phyloP scores from a whole-genome alignment of 2,888 invertebrate genomes.

The Blera fallax region DNA sequence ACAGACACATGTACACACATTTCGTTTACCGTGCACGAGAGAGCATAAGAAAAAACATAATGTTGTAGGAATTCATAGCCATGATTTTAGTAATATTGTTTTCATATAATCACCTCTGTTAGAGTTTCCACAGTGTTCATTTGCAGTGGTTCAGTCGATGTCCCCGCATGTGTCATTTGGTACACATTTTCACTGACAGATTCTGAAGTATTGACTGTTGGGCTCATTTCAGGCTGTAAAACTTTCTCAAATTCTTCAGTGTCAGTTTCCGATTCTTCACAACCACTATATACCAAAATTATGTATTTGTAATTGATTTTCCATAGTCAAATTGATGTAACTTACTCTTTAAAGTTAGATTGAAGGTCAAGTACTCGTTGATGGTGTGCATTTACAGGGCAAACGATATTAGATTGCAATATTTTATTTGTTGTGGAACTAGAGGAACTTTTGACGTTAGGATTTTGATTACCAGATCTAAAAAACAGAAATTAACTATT shows the following conservation, averaged over 20 bases:
- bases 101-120: conserved; percentile 77
- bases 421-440: conserved; percentile 31
- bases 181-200: conserved; percentile 75
- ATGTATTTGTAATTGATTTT: not conserved
- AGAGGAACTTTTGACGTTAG: conserved; percentile 41
- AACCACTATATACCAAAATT: conserved; percentile 82
- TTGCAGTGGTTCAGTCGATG: conserved; percentile 77
- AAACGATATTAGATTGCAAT: conserved; percentile 5
- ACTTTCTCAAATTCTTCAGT: conserved; percentile 92
- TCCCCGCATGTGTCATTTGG: conserved; percentile 74
- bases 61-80: conserved; percentile 39
- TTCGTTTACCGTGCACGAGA: conserved; percentile 41
- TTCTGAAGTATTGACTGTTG: conserved; percentile 71
- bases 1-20: conserved; percentile 5
- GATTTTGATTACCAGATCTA: conserved; percentile 68
- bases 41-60: conserved; percentile 61
- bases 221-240: conserved; percentile 81
- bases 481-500: too few species aligned
- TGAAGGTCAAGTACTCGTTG: conserved; percentile 81
- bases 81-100: conserved; percentile 17
- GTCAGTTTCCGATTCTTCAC: conserved; percentile 91
- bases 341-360: conserved; percentile 83
- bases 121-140: conserved; percentile 79
- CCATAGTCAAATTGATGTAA: conserved; percentile 31
- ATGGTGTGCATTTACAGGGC: conserved; percentile 57